Evolutionary conservation across 1,140 invertebrate genomes (phyloP).

Genomic region (Maniola jurtina): DNA sequence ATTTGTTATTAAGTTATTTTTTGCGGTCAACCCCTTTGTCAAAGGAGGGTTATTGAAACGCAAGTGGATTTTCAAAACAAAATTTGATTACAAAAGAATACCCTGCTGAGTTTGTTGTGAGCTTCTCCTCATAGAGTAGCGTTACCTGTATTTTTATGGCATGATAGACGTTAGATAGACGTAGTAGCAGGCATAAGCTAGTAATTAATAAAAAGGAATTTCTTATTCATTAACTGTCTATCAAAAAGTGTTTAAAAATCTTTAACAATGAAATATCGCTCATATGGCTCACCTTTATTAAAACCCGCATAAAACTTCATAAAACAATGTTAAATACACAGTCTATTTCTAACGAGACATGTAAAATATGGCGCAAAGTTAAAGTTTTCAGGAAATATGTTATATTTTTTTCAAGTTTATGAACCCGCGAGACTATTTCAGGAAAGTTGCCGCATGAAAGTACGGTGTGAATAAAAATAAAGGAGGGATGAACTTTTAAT

Average conservation of each 20-base stretch:
- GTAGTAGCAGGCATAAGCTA: too few relatives aligned
- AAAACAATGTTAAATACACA: too few relatives aligned
- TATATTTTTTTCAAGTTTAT: neutral
- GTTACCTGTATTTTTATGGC: too few relatives aligned
- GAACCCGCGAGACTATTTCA: slow-evolving; percentile 14
- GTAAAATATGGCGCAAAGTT: neutral
- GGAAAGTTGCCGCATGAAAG: slow-evolving; percentile 20
- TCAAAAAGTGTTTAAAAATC: too few relatives aligned
- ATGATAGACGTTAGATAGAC: too few relatives aligned
- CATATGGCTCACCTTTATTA: too few relatives aligned
- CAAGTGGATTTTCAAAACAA: neutral
- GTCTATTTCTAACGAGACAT: neutral
- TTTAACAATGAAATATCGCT: too few relatives aligned
- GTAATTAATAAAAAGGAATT: too few relatives aligned
- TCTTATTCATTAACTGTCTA: too few relatives aligned
- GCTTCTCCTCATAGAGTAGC: too few relatives aligned
- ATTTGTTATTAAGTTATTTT: neutral
- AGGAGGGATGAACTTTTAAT: slow-evolving; percentile 11
- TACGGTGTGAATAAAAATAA: slow-evolving; percentile 18
- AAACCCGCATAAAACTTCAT: too few relatives aligned
- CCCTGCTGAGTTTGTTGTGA: neutral
- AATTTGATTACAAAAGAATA: neutral
- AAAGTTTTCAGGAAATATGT: neutral
- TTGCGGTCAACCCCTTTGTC: neutral
- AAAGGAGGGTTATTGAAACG: neutral